phyloP scores from a whole-genome alignment of 2,797 vertebrate genomes.

The Petrocephalus schoutedeni region DNA sequence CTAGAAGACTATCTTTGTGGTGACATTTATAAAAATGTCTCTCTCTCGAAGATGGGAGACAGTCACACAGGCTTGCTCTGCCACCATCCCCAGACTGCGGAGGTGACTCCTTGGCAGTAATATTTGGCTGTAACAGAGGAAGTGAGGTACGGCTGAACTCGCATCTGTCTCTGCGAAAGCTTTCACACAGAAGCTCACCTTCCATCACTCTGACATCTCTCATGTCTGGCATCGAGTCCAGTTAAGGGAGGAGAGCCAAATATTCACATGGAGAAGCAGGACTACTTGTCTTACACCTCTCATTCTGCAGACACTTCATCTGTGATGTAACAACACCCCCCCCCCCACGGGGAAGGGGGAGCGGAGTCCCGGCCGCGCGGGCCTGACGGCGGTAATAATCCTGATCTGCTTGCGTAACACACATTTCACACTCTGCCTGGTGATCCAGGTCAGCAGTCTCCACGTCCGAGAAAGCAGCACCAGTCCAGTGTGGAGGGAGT shows the following conservation, averaged over 20 bases:
- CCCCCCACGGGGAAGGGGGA: not conserved
- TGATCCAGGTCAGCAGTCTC: conserved; percentile 24
- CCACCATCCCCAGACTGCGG: not conserved
- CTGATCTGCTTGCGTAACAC: conserved; percentile 22
- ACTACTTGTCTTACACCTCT: conserved; percentile 7
- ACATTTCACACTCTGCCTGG: conserved; percentile 11
- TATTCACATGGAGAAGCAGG: not conserved
- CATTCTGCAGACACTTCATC: not conserved
- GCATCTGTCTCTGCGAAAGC: not conserved
- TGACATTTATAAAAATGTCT: not conserved
- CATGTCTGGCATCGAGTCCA: not conserved
- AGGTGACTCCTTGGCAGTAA: not conserved
- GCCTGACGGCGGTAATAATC: conserved; percentile 20
- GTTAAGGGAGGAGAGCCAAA: not conserved
- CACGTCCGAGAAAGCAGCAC: not conserved
- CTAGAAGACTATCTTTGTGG: not conserved
- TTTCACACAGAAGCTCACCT: not conserved
- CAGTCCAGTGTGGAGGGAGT: not conserved
- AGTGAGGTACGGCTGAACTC: not conserved
- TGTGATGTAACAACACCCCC: not conserved
- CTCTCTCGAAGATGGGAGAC: not conserved
- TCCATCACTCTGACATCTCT: not conserved
- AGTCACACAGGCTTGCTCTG: not conserved
- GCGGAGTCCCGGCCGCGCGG: not conserved
- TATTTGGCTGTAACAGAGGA: not conserved